phyloP scores from a whole-genome alignment of 2,888 invertebrate genomes.

The Habrosyne pyritoides region DNA sequence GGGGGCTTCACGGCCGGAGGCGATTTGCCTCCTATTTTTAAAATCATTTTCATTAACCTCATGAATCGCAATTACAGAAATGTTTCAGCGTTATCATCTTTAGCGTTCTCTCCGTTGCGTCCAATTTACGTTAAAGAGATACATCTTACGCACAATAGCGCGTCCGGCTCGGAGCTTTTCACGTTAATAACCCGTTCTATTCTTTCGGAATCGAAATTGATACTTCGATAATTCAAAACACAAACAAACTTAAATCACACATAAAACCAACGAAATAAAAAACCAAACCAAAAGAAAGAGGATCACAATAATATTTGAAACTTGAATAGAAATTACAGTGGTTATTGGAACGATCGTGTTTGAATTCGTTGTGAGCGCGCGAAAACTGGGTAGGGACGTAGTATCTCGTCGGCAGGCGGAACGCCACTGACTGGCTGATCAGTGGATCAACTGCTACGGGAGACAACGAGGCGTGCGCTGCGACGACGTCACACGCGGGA shows the following conservation, averaged over 20 bases:
- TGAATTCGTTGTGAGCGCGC: conserved; percentile 54
- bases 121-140: conserved; percentile 34
- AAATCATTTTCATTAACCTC: conserved; percentile 64
- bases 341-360: conserved; percentile 59
- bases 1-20: conserved; percentile 49
- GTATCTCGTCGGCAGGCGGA: conserved; percentile 57
- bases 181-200: conserved; percentile 34
- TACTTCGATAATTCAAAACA: conserved; percentile 27
- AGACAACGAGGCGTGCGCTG: conserved; percentile 52
- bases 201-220: conserved; percentile 31
- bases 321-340: conserved; percentile 17
- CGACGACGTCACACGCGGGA: conserved; percentile 28
- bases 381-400: conserved; percentile 45
- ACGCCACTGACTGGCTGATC: conserved; percentile 60
- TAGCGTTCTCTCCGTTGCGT: conserved; percentile 29
- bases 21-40: conserved; percentile 72
- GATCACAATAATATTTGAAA: conserved; percentile 3
- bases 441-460: conserved; percentile 36
- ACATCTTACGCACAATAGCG: conserved; percentile 50
- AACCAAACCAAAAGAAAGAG: conserved; percentile 7
- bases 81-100: conserved; percentile 34
- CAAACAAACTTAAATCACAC: conserved; percentile 29
- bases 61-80: conserved; percentile 35
- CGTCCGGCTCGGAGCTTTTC: conserved; percentile 42
- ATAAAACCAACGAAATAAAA: conserved; percentile 12